phyloP scores from a whole-genome alignment of 2,888 invertebrate species.

The Argyra leucocephala region DNA sequence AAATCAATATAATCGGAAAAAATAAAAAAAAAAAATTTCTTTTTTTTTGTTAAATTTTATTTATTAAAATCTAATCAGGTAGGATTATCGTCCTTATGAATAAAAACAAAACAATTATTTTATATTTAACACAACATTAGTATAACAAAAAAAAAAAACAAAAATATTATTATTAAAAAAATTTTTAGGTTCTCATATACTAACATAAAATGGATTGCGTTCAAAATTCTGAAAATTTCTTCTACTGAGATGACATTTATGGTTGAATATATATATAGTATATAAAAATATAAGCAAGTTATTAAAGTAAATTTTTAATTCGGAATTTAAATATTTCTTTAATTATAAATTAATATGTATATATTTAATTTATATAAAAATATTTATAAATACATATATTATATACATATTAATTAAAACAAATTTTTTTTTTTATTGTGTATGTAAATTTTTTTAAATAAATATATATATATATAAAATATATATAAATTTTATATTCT shows the following conservation, averaged over 20 bases:
- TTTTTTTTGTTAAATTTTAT: too few relatives aligned
- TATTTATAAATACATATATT: background rate
- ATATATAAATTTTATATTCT: background rate
- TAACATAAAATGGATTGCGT: background rate
- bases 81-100: too few relatives aligned
- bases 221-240: background rate
- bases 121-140: too few relatives aligned
- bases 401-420: background rate
- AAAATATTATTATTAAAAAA: background rate
- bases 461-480: background rate
- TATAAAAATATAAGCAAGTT: background rate
- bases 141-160: background rate
- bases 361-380: background rate
- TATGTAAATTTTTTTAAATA: background rate
- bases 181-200: background rate
- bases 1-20: too few relatives aligned
- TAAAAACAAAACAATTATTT: too few relatives aligned
- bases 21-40: too few relatives aligned
- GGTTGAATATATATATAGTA: background rate
- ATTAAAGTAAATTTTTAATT: slow-evolving; percentile 2
- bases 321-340: background rate
- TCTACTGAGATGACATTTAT: background rate
- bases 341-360: background rate
- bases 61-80: too few relatives aligned
- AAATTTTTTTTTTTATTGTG: background rate